Percentiles rank a stretch among this genome's conserved stretches.
phyloP scores from a whole-genome alignment of 2,888 invertebrate species.

The Cistogaster globosa region DNA sequence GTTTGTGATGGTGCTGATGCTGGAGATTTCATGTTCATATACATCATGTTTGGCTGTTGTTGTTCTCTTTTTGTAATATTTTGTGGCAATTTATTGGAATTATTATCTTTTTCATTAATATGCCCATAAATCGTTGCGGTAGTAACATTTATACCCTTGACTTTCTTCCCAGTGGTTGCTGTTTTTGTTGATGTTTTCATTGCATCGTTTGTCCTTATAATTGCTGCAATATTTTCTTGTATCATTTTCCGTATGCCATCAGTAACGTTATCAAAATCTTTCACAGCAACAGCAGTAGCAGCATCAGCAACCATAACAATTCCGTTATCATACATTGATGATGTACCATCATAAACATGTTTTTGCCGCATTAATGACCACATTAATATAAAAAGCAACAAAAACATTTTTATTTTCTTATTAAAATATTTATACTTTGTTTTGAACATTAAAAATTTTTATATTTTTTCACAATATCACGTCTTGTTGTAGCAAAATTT shows the following conservation, averaged over 20 bases:
- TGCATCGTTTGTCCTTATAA: conserved; percentile 34
- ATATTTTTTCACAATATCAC: conserved; percentile 25
- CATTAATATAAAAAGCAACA: conserved; percentile 73
- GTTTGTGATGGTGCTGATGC: conserved; percentile 4
- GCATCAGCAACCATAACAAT: conserved; percentile 16
- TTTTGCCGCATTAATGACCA: conserved; percentile 69
- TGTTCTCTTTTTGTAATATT: conserved; percentile 36
- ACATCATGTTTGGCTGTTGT: conserved; percentile 44
- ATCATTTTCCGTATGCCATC: conserved; percentile 4
- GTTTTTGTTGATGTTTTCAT: conserved; percentile 18
- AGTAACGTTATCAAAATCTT: conserved; percentile 1
- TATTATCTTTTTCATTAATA: conserved; percentile 69
- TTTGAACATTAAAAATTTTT: conserved; percentile 66
- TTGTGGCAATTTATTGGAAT: conserved; percentile 68
- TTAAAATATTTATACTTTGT: conserved; percentile 72
- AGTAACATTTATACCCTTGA: conserved; percentile 45
- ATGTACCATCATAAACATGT: conserved; percentile 59
- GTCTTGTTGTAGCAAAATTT: conserved; percentile 24
- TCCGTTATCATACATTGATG: conserved; percentile 46
- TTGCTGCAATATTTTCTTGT: conserved; percentile 36
- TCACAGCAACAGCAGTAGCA: background rate
- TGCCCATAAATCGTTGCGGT: conserved; percentile 58
- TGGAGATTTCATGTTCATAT: conserved; percentile 46
- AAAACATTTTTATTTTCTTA: conserved; percentile 73
- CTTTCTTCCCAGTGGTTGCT: conserved; percentile 33